Evolutionary conservation across 2,113 vertebrate species (phyloP), one percentile per base, ranked within the genome.

Genomic region (Takifugu bimaculatus): DNA sequence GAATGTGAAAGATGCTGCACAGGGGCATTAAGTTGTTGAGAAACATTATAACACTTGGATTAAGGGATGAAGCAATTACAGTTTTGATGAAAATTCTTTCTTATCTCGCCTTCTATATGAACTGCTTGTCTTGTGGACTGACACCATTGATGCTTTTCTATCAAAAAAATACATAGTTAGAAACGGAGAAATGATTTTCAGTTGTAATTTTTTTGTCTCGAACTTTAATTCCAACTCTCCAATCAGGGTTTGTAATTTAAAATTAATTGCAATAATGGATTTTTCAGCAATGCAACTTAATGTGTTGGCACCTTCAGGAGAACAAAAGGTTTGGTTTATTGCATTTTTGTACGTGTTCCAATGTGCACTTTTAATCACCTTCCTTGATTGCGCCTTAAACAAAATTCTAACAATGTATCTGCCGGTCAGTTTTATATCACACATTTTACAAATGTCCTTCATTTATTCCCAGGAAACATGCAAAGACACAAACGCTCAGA

Each of bases 1-100:
- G n/a, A 91, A 91, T 89, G 90, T 89, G 87, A 89, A 88, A 48
- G 57, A 80, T 79, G 66, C 67, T 80, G 68, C 69, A 80, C 79
- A 77, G 50, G 87, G 89, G 88, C 88, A 89, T 91, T 90, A 66
- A 80, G 57, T 79, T 45, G 25, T 64, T 53, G 69, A 77, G 78
- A 64, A 79, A 73, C 74, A 68, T n/a, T 52, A 74, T 75, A 79
- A 75, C 74, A 71, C 68, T 77, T 78, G 65, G 84, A 79, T 80
- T 77, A 81, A 80, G 78, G 84, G 81, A 78, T 79, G 68, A 79
- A 79, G 64, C 70, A 82, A 39, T 39, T 39, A 32, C 29, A 32
- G 5, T 32, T 32, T 6, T 32, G 4, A 78, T 81, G 52, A 73
- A 76, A 73, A 61, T 52, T 80, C 4, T 60, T 55, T 43, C 72